phyloP scores from a whole-genome alignment of 2,888 invertebrate genomes.

The Tenthredo livida region DNA sequence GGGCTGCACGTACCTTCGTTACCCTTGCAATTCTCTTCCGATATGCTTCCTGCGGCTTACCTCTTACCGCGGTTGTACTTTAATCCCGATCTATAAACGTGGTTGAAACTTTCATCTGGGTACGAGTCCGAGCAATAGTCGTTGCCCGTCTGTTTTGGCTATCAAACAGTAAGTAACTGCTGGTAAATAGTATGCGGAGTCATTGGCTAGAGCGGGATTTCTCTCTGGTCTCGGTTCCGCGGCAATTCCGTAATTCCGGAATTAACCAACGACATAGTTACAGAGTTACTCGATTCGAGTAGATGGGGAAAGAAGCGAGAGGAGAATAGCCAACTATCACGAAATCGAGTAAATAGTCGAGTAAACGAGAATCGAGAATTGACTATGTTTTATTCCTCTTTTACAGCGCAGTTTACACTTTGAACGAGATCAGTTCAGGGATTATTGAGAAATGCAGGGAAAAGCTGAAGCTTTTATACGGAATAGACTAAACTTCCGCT shows the following conservation, averaged over 20 bases:
- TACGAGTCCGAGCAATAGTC: background rate
- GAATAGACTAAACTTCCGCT: background rate
- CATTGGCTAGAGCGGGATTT: background rate
- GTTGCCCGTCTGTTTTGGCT: background rate
- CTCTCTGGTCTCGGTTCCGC: background rate
- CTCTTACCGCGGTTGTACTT: background rate
- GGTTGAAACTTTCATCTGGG: background rate
- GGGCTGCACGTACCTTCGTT: background rate
- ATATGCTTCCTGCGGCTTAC: background rate
- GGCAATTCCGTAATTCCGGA: too few species aligned
- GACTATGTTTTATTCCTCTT: background rate
- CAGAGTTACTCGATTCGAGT: background rate
- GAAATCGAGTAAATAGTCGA: background rate
- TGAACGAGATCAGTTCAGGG: background rate
- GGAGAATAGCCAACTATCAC: background rate
- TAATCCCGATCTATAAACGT: background rate
- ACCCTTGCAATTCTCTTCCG: too few species aligned
- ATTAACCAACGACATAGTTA: conserved; percentile 19
- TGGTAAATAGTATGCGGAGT: background rate
- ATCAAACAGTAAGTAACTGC: conserved; percentile 3
- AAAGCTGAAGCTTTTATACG: background rate
- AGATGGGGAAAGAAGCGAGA: background rate
- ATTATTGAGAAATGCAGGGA: background rate
- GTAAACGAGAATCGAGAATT: background rate
- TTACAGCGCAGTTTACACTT: background rate